phyloP scores from a whole-genome alignment of 2,888 invertebrate species.

The Noctua fimbriata region DNA sequence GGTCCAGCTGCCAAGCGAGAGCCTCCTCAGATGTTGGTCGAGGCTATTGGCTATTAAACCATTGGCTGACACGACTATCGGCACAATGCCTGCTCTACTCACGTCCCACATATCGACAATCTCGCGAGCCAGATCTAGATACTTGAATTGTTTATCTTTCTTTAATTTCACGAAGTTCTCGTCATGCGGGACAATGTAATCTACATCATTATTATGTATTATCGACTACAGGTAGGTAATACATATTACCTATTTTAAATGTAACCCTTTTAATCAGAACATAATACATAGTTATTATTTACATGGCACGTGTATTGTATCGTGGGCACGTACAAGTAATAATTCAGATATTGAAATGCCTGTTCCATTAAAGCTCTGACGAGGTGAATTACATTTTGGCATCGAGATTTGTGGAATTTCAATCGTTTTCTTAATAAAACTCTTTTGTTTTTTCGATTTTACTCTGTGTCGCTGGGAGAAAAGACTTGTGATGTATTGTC shows the following conservation, averaged over 20 bases:
- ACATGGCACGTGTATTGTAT: neutral
- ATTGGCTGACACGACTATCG: no score
- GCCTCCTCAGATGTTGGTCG: no score
- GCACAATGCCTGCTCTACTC: no score
- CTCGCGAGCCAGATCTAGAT: no score
- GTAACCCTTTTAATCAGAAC: neutral
- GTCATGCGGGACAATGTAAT: no score
- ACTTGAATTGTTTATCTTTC: no score
- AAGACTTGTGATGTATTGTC: neutral
- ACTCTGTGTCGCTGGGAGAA: neutral
- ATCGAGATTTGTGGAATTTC: constrained; percentile 19
- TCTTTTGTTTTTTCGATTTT: neutral
- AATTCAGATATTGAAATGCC: constrained; percentile 21
- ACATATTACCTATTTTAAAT: neutral
- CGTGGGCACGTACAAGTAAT: neutral
- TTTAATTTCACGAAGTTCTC: no score
- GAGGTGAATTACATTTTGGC: constrained; percentile 25
- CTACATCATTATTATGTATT: neutral
- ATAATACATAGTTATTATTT: neutral
- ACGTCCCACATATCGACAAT: no score
- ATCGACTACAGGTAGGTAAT: no score
- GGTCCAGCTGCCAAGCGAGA: no score
- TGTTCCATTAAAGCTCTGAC: neutral
- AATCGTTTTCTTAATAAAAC: constrained; percentile 14
- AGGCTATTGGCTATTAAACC: no score